phyloP scores from a whole-genome alignment of 2,888 invertebrate species.

The Trissolcus japonicus region DNA sequence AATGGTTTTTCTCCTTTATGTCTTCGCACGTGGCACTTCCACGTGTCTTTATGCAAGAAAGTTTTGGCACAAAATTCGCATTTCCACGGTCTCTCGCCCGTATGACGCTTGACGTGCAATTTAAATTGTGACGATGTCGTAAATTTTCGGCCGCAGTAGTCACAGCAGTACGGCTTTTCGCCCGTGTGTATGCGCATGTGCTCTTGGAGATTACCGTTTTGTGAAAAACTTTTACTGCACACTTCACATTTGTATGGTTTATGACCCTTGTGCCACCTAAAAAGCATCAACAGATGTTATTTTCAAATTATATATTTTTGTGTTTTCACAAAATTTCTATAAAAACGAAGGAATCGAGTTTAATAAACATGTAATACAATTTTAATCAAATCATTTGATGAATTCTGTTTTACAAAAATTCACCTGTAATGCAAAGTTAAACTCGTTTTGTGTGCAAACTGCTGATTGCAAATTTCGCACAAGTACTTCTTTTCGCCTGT shows the following conservation, averaged over 20 bases:
- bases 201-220: slow-evolving; percentile 86
- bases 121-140: slow-evolving; percentile 86
- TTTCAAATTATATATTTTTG: too few relatives aligned
- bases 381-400: background rate
- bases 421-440: slow-evolving; percentile 83
- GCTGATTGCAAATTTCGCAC: slow-evolving; percentile 84
- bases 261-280: slow-evolving; percentile 83
- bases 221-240: slow-evolving; percentile 86
- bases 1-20: slow-evolving; percentile 82
- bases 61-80: slow-evolving; percentile 80
- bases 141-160: slow-evolving; percentile 82
- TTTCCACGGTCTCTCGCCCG: slow-evolving; percentile 79
- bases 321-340: too few relatives aligned
- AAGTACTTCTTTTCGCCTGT: slow-evolving; percentile 83
- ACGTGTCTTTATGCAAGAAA: slow-evolving; percentile 80
- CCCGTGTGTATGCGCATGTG: slow-evolving; percentile 88
- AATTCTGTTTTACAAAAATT: slow-evolving; percentile 19
- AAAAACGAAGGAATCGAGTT: too few relatives aligned
- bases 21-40: slow-evolving; percentile 82
- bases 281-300: background rate
- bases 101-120: slow-evolving; percentile 81
- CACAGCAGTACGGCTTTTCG: slow-evolving; percentile 86
- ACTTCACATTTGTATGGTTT: slow-evolving; percentile 83
- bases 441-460: slow-evolving; percentile 87
- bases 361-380: too few relatives aligned